phyloP scores from a whole-genome alignment of 2,888 invertebrate genomes.

The Eupithecia inturbata region DNA sequence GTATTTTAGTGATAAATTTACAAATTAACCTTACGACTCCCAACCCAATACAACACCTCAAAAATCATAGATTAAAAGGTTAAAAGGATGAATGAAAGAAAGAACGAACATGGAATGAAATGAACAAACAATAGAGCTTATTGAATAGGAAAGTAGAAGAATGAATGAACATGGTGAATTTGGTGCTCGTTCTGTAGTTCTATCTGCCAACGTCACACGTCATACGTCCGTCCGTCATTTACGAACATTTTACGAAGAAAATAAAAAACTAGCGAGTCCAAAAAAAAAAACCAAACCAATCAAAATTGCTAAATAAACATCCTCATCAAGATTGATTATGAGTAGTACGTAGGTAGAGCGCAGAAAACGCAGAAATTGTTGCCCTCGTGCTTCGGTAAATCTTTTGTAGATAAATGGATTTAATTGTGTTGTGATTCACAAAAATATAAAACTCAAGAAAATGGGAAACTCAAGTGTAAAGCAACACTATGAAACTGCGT shows the following conservation, averaged over 20 bases:
- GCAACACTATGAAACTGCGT: slow-evolving; percentile 96
- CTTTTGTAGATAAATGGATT: background rate
- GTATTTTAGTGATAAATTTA: slow-evolving; percentile 27
- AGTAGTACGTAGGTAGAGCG: too few relatives aligned
- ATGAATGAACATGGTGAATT: too few relatives aligned
- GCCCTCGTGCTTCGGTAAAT: background rate
- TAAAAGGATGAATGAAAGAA: background rate
- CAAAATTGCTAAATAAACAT: background rate
- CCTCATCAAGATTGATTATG: too few relatives aligned
- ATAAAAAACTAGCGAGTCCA: too few relatives aligned
- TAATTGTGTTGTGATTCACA: background rate
- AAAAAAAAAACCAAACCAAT: background rate
- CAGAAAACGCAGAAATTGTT: background rate
- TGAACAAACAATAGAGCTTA: slow-evolving; percentile 10
- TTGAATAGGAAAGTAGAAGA: too few relatives aligned
- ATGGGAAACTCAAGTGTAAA: slow-evolving; percentile 97
- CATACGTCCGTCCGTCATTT: too few relatives aligned
- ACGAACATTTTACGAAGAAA: too few relatives aligned
- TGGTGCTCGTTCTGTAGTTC: too few relatives aligned
- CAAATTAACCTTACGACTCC: slow-evolving; percentile 35
- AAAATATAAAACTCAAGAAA: background rate
- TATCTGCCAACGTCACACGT: too few relatives aligned
- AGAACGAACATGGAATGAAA: slow-evolving; percentile 1
- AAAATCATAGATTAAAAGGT: slow-evolving; percentile 16
- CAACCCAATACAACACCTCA: slow-evolving; percentile 20